Percentiles rank a stretch among this genome's conserved stretches.
These are phyloP conservation scores for Nymphalis polychloros DNA, from an alignment of 2,888 invertebrate genomes.

Conservation along the genomic window DNA sequence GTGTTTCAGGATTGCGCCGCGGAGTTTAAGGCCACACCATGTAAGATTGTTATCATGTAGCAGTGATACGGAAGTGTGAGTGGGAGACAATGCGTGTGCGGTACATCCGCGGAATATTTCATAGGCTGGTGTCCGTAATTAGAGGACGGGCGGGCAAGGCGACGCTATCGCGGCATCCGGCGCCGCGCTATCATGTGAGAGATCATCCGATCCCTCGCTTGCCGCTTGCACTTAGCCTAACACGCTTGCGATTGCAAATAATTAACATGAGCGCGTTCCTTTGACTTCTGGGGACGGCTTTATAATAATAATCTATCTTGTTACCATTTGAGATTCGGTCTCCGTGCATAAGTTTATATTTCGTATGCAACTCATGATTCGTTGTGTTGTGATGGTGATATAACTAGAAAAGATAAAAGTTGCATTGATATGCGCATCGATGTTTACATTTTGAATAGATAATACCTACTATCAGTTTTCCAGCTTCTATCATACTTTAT, in stretches of 20 bases:
- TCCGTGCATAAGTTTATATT: constrained; percentile 7
- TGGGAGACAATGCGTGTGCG: constrained; percentile 62
- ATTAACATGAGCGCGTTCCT: constrained; percentile 37
- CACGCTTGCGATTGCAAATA: constrained; percentile 40
- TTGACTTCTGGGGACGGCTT: constrained; percentile 23
- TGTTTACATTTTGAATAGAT: constrained; percentile 10
- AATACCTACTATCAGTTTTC: constrained; percentile 3
- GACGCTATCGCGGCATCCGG: constrained; percentile 66
- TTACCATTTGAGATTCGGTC: not conserved
- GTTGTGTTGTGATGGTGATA: not conserved
- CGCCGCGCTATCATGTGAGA: constrained; percentile 72
- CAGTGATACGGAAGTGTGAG: constrained; percentile 62
- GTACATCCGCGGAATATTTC: constrained; percentile 59
- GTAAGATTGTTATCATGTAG: constrained; percentile 21
- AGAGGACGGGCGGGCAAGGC: constrained; percentile 60
- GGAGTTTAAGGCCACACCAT: constrained; percentile 18
- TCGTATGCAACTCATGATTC: not conserved
- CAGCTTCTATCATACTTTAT: constrained; percentile 19
- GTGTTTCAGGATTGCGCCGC: constrained; percentile 2
- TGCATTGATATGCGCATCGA: constrained; percentile 1
- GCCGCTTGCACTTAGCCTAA: constrained; percentile 40
- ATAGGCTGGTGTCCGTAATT: constrained; percentile 70
- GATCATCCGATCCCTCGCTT: constrained; percentile 52
- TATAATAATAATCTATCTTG: constrained; percentile 11
- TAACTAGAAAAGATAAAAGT: constrained; percentile 4